These are phyloP conservation scores for Rotaria magnacalcarata DNA, from an alignment of 2,888 invertebrate genomes.

Conservation along the genomic window DNA sequence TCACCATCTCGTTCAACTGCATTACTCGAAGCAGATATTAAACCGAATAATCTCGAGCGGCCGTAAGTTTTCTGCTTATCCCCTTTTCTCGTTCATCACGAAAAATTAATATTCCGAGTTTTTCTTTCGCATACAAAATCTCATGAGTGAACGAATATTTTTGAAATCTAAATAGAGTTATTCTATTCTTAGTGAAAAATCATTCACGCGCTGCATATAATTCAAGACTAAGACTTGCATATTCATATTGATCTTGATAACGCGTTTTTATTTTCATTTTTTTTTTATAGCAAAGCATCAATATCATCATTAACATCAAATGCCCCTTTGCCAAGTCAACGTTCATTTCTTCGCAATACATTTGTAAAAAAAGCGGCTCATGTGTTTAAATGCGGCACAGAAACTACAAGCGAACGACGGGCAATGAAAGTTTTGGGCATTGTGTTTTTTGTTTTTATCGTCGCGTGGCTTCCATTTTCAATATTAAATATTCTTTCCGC, in stretches of 20 bases:
- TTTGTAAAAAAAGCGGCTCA: slow-evolving; percentile 20
- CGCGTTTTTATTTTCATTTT: too few relatives aligned
- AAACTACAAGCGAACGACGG: slow-evolving; percentile 39
- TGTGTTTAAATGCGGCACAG: neutral
- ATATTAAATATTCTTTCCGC: slow-evolving; percentile 40
- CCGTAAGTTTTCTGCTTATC: neutral
- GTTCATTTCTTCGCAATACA: neutral
- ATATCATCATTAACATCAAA: neutral
- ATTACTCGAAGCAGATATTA: neutral
- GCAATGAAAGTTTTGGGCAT: slow-evolving; percentile 44
- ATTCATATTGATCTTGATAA: too few relatives aligned
- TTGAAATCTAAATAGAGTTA: too few relatives aligned
- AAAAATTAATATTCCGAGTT: too few relatives aligned
- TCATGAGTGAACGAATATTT: too few relatives aligned
- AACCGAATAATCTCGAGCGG: neutral
- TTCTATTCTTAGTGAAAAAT: too few relatives aligned
- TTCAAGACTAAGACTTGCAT: too few relatives aligned
- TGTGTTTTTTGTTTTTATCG: slow-evolving; percentile 44
- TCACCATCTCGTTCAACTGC: neutral
- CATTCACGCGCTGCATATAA: too few relatives aligned
- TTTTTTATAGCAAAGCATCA: neutral
- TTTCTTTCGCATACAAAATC: too few relatives aligned
- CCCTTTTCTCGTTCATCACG: too few relatives aligned
- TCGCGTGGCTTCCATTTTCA: slow-evolving; percentile 46
- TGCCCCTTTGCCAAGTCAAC: neutral